Base-by-base conservation (phyloP, 2,888 invertebrate species). In the Rhodophaea formosa region DNA sequence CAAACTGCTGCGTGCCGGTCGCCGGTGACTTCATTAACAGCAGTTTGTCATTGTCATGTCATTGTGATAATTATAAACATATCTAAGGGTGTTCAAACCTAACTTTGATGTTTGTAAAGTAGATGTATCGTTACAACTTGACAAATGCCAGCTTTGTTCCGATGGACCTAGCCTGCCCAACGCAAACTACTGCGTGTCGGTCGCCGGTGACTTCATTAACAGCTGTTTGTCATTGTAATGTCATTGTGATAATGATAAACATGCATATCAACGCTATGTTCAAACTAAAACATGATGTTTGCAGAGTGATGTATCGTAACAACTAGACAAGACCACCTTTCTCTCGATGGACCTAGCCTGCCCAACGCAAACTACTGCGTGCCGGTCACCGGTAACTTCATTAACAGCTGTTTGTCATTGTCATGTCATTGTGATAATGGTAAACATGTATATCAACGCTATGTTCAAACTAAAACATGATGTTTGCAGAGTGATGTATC, bases 121-220 rank as follows among this genome's bases (percentile, higher is more conserved):
- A n/a, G n/a, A n/a, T n/a, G 58, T 75, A 66, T 68, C 67, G 75
- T 71, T 77, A 77, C 66, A 61, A 65, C 66, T 67, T 70, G 63
- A 72, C 71, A 68, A 67, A 71, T n/a, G 72, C 73, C 66, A 67
- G 79, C 79, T 80, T 79, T 80, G 79, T 72, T 78, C 74, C 57
- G 56, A 58, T 51, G 35, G 16, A 35, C 16, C 51, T 51, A 51
- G 35, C 51, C 35, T 35, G 17, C 12, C 35, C 23, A 12, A 8
- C 46, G 23, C 17, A 10, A 45, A 45, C 8, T 8, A 49, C 30
- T 30, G 23, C 30, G 8, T 7, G 8, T 7, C 10, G 35, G 10
- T 35, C 51, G n/a, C 15, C n/a, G n/a, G n/a, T n/a, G n/a, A n/a
- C 16, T 5, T 35, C 16, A 32, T 49, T 29, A 51, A 51, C 16